Evolutionary conservation across 2,113 vertebrate species (phyloP), one percentile per base, ranked within the genome.

Genomic region (Apaloderma vittatum): DNA sequence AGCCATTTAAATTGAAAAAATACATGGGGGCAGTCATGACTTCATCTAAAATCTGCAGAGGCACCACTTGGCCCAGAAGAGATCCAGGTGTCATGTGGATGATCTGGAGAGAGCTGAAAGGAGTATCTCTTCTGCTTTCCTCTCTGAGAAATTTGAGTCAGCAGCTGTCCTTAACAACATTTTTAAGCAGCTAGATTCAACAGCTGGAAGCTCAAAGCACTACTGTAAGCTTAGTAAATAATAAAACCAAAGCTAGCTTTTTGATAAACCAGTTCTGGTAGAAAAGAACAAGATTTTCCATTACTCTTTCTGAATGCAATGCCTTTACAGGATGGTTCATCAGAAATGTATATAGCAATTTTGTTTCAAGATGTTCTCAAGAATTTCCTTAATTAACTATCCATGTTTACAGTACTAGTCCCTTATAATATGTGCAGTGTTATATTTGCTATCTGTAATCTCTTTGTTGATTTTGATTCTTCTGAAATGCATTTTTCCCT

Each of bases 401-500:
- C 93, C 61, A 75, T 97, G 94, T 96, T 98, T 98, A 97, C 94
- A 95, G 96, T 97, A 88, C 71, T 96, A 95, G 87, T 92, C 68
- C 95, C 71, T 96, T 94, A 98, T 98, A 98, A 97, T 98, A 97
- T 68, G 87, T 96, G 97, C 97, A 98, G 97, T 97, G 96, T 97
- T 98, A 77, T 86, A 97, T 96, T 78, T 97, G 87, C 49, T 97
- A 97, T 98, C 98, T 98, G 92, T 98, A 96, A 96, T 96, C 94
- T 96, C 97, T 98, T 98, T 98, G 98, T 98, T 97, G 88, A 90
- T 92, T 96, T 98, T 96, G 91, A 98, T 98, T 97, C 96, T 97
- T 94, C 92, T 97, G 97, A 98, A 97, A 97, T 96, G 97, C 97
- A 96, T 96, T 98, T 97, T 92, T n/a, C 79, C 61, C 77, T 94